These are phyloP conservation scores for Megalops atlanticus DNA, from an alignment of 2,113 vertebrate species.

Conservation along the genomic window DNA sequence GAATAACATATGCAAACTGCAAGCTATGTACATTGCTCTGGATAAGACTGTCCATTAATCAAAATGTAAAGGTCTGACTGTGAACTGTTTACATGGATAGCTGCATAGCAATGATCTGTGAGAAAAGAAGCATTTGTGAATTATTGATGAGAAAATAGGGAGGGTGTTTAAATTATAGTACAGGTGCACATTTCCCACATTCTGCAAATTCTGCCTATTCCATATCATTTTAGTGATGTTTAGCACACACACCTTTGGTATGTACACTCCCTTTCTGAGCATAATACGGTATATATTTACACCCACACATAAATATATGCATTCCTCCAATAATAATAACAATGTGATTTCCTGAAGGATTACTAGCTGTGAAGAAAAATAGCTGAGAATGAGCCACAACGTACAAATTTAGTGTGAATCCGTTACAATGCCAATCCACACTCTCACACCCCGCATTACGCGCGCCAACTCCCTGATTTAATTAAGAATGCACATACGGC, in stretches of 20 bases:
- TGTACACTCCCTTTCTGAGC: too few relatives aligned
- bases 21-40: too few relatives aligned
- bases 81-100: too few relatives aligned
- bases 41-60: too few relatives aligned
- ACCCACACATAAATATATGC: neutral
- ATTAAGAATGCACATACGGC: constrained; percentile 1
- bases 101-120: too few relatives aligned
- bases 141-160: too few relatives aligned
- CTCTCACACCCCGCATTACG: neutral
- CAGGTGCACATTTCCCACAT: too few relatives aligned
- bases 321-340: neutral
- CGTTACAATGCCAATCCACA: neutral
- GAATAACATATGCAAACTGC: too few relatives aligned
- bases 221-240: neutral
- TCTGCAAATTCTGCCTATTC: neutral
- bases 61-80: too few relatives aligned
- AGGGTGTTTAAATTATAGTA: too few relatives aligned
- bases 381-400: neutral
- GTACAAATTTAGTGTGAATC: neutral
- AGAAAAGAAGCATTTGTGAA: too few relatives aligned
- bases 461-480: neutral
- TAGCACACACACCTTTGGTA: neutral
- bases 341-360: neutral
- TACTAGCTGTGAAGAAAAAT: neutral
- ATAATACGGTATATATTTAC: too few relatives aligned